Evolutionary conservation across 1,140 invertebrate species (phyloP).

Genomic region (Drosophila seguyi): DNA sequence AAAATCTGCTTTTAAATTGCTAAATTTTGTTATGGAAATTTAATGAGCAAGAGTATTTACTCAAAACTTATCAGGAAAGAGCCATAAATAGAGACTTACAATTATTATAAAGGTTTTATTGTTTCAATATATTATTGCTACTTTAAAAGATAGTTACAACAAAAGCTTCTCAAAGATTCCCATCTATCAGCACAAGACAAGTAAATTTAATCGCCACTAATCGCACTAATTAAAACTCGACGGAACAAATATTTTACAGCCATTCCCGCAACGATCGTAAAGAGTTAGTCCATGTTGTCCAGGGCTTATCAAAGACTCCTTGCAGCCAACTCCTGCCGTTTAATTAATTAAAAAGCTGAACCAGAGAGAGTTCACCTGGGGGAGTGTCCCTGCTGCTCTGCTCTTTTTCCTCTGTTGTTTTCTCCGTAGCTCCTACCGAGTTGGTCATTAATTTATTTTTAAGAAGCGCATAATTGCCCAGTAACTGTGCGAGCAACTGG

Average conservation of each 20-base stretch:
- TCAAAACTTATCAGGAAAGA: neutral
- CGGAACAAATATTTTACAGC: constrained; percentile 32
- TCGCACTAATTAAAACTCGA: constrained; percentile 44
- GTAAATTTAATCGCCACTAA: constrained; percentile 17
- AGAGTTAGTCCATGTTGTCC: constrained; percentile 21
- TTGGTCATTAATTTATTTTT: constrained; percentile 65
- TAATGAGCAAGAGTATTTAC: neutral
- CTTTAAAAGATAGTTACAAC: neutral
- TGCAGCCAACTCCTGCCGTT: constrained; percentile 24
- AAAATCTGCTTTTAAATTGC: neutral
- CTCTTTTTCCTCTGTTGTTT: constrained; percentile 2
- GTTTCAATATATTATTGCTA: neutral
- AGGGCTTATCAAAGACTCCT: constrained; percentile 17
- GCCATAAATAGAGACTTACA: neutral
- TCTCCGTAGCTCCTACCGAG: constrained; percentile 3
- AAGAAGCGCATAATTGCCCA: constrained; percentile 72
- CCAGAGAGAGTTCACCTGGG: constrained; percentile 32
- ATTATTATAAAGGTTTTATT: neutral
- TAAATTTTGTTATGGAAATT: too few species aligned
- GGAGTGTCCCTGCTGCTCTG: constrained; percentile 8
- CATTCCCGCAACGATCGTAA: constrained; percentile 16
- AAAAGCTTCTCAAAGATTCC: neutral
- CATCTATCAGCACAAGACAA: neutral
- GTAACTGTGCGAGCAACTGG: constrained; percentile 19
- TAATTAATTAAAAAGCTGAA: constrained; percentile 51